phyloP scores from a whole-genome alignment of 2,888 invertebrate species.

The Metopia argyrocephala region DNA sequence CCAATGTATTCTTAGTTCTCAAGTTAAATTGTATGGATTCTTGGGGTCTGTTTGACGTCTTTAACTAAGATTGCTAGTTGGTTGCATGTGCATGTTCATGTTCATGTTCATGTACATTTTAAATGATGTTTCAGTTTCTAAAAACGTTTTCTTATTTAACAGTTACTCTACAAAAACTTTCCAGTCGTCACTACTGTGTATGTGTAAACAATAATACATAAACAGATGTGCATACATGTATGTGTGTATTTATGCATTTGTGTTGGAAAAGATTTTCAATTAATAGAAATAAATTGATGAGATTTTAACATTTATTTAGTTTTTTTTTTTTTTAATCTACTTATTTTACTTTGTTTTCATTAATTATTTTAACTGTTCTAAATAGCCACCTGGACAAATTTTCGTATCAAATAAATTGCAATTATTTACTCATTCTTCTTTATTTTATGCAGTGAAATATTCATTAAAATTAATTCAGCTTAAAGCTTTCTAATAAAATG shows the following conservation, averaged over 20 bases:
- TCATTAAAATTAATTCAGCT: too few relatives aligned
- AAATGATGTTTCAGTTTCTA: not conserved
- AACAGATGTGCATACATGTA: too few relatives aligned
- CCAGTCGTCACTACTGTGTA: not conserved
- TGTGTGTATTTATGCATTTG: too few relatives aligned
- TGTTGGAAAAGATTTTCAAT: too few relatives aligned
- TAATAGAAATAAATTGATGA: not conserved
- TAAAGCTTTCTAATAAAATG: too few relatives aligned
- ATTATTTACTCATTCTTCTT: too few relatives aligned
- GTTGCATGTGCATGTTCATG: too few relatives aligned
- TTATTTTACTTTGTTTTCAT: too few relatives aligned
- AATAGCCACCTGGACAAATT: too few relatives aligned
- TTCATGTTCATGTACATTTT: not conserved
- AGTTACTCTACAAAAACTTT: not conserved
- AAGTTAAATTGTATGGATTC: not conserved
- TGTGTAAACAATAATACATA: not conserved
- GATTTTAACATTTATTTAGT: not conserved
- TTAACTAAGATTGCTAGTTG: not conserved
- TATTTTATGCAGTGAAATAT: too few relatives aligned
- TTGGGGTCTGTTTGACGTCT: not conserved
- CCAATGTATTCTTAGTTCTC: not conserved
- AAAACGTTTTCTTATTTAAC: slow-evolving; percentile 27
- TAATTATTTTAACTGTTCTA: too few relatives aligned
- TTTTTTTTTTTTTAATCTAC: not conserved
- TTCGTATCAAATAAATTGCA: too few relatives aligned